phyloP scores from a whole-genome alignment of 2,888 invertebrate genomes.

The Tribolium freemani region DNA sequence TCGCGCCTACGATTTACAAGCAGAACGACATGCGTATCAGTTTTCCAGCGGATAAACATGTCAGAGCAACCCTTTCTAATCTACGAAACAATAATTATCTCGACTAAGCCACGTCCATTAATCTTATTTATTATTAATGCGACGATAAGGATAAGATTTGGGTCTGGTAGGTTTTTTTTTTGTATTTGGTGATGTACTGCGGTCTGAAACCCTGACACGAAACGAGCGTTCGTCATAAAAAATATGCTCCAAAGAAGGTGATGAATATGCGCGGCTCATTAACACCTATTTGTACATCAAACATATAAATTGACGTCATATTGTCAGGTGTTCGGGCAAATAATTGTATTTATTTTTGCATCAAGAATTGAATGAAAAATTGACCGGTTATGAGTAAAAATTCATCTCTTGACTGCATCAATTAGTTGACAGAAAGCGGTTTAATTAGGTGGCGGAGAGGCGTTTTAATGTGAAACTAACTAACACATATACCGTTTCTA shows the following conservation, averaged over 20 bases:
- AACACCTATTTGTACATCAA: slow-evolving; percentile 48
- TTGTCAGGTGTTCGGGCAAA: slow-evolving; percentile 44
- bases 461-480: slow-evolving; percentile 41
- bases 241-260: slow-evolving; percentile 18
- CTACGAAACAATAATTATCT: not conserved
- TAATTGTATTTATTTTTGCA: slow-evolving; percentile 16
- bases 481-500: slow-evolving; percentile 43
- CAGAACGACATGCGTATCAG: not conserved
- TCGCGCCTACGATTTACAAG: not conserved
- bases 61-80: slow-evolving; percentile 14
- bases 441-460: slow-evolving; percentile 26
- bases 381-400: slow-evolving; percentile 11
- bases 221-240: slow-evolving; percentile 32
- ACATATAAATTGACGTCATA: slow-evolving; percentile 44
- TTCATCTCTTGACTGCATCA: slow-evolving; percentile 20
- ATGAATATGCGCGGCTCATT: slow-evolving; percentile 42
- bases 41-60: slow-evolving; percentile 8
- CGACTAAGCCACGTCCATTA: not conserved
- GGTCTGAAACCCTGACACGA: not conserved
- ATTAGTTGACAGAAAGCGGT: slow-evolving; percentile 39
- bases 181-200: not conserved
- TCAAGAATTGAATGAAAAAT: not conserved
- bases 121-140: not conserved
- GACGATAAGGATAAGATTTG: not conserved
- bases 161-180: not conserved